These are phyloP conservation scores for Drosophila fulvimacula DNA, from an alignment of 2,888 invertebrate genomes.

Conservation along the genomic window DNA sequence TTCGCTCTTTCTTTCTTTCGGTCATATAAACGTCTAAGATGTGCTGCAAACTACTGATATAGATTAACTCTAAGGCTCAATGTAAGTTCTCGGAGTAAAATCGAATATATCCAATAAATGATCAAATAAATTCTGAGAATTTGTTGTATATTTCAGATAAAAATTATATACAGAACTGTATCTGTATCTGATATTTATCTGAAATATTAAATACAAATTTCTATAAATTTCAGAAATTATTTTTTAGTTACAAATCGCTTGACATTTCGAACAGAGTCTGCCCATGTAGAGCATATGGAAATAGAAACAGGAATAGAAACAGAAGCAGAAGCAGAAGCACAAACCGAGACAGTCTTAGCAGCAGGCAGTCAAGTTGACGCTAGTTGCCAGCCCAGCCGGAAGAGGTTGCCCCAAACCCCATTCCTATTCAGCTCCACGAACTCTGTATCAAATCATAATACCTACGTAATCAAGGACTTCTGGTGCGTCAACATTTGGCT, in stretches of 20 bases:
- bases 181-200: not conserved
- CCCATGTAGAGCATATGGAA: not conserved
- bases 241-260: constrained; percentile 3
- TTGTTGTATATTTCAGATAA: too few species aligned
- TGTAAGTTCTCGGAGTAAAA: too few species aligned
- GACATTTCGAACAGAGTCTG: not conserved
- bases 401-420: not conserved
- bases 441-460: constrained; percentile 47
- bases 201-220: too few species aligned
- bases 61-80: too few species aligned
- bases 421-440: not conserved
- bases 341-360: not conserved
- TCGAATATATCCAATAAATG: too few species aligned
- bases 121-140: too few species aligned
- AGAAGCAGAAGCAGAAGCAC: not conserved
- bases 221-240: too few species aligned
- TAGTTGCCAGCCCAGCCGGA: constrained; percentile 39
- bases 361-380: constrained; percentile 32
- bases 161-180: too few species aligned
- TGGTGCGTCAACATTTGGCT: not conserved
- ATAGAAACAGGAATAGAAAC: not conserved
- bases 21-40: too few species aligned
- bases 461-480: constrained; percentile 45
- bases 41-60: too few species aligned
- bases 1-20: too few species aligned